phyloP scores from a whole-genome alignment of 30 jellyfish, hydroid and myxozoan species.

The Aurelia aurita region DNA sequence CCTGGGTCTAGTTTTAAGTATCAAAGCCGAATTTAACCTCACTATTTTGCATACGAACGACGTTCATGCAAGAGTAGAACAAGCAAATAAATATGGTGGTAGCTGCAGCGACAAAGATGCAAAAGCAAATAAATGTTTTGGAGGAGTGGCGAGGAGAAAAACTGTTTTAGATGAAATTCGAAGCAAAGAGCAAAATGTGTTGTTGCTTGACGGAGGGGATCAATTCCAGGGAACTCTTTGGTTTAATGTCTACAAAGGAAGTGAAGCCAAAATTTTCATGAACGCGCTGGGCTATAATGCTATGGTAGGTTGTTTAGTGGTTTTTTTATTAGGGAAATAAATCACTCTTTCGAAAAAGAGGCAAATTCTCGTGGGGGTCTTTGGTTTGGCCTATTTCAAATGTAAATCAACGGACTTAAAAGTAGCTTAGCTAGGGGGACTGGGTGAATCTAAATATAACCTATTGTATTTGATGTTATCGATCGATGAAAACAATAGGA shows the following conservation, averaged over 20 bases:
- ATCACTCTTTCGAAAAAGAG: no score
- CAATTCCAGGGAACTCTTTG: constrained; percentile 97
- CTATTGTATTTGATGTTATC: no score
- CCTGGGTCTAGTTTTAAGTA: background rate
- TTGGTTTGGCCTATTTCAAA: no score
- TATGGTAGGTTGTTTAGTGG: constrained; percentile 79
- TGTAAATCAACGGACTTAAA: no score
- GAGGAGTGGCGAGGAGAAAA: constrained; percentile 98
- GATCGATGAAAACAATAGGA: no score
- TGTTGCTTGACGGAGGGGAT: constrained; percentile 97
- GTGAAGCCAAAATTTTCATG: constrained; percentile 84
- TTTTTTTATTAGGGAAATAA: no score
- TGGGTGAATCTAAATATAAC: no score
- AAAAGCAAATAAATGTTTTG: constrained; percentile 77
- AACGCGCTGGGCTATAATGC: constrained; percentile 85
- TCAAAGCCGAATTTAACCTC: constrained; percentile 50
- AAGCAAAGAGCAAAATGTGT: constrained; percentile 27
- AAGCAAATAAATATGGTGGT: constrained; percentile 85
- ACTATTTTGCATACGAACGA: constrained; percentile 96
- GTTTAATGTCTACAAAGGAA: constrained; percentile 94
- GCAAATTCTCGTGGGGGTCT: no score
- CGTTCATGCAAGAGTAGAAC: constrained; percentile 92
- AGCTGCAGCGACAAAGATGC: constrained; percentile 69
- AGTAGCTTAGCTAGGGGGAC: no score
- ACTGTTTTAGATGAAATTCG: constrained; percentile 78